phyloP scores from a whole-genome alignment of 2,888 invertebrate species.

The Amphipyra berbera region DNA sequence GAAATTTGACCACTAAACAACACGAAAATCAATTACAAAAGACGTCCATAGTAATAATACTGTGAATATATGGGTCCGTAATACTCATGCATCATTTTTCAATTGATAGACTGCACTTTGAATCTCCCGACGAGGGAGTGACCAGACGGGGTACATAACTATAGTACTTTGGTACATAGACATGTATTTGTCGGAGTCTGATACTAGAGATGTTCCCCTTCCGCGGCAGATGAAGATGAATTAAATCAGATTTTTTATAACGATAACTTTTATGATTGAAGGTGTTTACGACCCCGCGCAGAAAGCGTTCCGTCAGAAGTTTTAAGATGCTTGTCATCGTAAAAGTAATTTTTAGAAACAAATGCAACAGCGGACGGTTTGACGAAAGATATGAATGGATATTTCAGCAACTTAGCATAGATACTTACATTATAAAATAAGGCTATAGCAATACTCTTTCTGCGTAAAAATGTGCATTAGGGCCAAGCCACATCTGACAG shows the following conservation, averaged over 20 bases:
- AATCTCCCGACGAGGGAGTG: conserved; percentile 15
- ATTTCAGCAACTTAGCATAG: too few species aligned
- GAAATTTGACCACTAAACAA: too few species aligned
- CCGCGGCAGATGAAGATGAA: background rate
- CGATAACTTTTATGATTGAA: background rate
- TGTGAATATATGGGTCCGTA: conserved; percentile 1
- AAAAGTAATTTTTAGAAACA: too few species aligned
- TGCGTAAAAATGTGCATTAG: too few species aligned
- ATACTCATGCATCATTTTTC: conserved; percentile 5
- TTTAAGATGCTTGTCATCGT: too few species aligned
- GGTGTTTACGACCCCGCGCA: background rate
- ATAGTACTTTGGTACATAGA: conserved; percentile 9
- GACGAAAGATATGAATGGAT: too few species aligned
- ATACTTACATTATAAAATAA: too few species aligned
- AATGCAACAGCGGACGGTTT: too few species aligned
- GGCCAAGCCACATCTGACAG: too few species aligned
- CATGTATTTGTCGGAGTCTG: conserved; percentile 26
- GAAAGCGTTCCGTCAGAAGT: too few species aligned
- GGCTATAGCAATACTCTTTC: too few species aligned
- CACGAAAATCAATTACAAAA: background rate
- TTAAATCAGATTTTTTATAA: background rate
- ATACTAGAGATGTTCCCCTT: conserved; percentile 25
- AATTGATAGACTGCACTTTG: conserved; percentile 11
- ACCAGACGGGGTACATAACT: conserved; percentile 18
- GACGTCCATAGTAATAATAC: background rate